Evolutionary conservation across 2,888 invertebrate species (phyloP), one percentile per base, ranked within the genome.

Genomic region (Leptinotarsa rubiginosa): DNA sequence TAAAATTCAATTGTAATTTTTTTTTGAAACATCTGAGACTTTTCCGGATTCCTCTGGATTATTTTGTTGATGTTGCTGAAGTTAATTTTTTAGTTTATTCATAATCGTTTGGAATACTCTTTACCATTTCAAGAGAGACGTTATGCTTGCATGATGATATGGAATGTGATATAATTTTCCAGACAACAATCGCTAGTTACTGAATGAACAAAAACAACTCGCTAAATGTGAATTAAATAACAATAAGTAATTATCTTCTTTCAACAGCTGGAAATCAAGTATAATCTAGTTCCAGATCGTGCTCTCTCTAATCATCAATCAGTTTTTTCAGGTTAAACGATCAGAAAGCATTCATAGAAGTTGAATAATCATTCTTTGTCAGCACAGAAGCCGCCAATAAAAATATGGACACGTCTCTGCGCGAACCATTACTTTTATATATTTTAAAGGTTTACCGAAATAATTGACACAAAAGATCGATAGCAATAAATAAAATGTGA

Each of bases 401-500:
- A 76, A 74, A 75, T 73, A 75, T 70, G 68, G 73, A 73, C 75
- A 71, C 64, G 70, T 75, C 70, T 56, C 20, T n/a, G 50, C 62
- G 71, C 66, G 71, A 73, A 69, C 77, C 74, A 71, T 75, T 71
- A 75, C 71, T 72, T 71, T 75, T 78, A 75, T 76, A 78, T 73
- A 78, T 78, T 76, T 74, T 73, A 70, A 72, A 75, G 72, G 64
- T 77, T 72, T 75, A 78, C 79, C 79, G 77, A 82, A 81, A 81
- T 83, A 83, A 83, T 82, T 83, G 83, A 83, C 83, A 82, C 78
- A 80, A 78, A 81, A 82, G 80, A 81, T 81, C 82, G 81, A 81
- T 83, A 80, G 81, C 80, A 80, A 84, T 84, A 84, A 84, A 84
- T 83, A 83, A 83, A 82, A 80, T 76, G 81, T 82, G 82, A 81